These are phyloP conservation scores for Triplophysa tibetana DNA, from an alignment of 2,113 vertebrate species.

Conservation along the genomic window DNA sequence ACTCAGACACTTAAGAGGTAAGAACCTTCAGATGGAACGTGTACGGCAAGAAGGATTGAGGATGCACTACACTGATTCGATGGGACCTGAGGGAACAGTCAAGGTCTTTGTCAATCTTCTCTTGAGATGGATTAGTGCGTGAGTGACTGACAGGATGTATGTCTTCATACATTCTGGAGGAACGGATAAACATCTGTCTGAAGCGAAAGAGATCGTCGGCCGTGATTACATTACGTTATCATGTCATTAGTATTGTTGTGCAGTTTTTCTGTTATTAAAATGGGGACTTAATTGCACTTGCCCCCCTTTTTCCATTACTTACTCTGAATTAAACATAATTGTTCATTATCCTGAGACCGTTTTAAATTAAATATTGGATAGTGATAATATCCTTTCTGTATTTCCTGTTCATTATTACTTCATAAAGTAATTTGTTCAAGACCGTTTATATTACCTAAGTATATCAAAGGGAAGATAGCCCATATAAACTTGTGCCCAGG, in stretches of 20 bases:
- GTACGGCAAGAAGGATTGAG: constrained; percentile 27
- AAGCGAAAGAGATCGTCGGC: not conserved
- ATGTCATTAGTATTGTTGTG: not conserved
- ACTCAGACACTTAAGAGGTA: constrained; percentile 31
- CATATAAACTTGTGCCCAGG: not conserved
- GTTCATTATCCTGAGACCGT: constrained; percentile 28
- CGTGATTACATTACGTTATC: not conserved
- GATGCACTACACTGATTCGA: constrained; percentile 26
- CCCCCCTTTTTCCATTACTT: constrained; percentile 6
- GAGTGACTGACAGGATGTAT: constrained; percentile 26
- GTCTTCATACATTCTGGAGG: not conserved
- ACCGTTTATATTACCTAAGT: not conserved
- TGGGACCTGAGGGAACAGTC: constrained; percentile 39
- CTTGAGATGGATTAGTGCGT: constrained; percentile 1
- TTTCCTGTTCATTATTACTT: constrained; percentile 30
- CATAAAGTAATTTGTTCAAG: constrained; percentile 27
- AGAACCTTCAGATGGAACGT: constrained; percentile 26
- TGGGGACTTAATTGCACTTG: constrained; percentile 20
- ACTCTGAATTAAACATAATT: constrained; percentile 7
- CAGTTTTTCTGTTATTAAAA: constrained; percentile 6
- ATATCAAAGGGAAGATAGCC: not conserved
- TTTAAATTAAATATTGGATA: constrained; percentile 23
- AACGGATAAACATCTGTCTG: not conserved
- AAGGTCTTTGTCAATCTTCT: constrained; percentile 42
- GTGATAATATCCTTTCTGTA: constrained; percentile 22